These are phyloP conservation scores for Hycleus cichorii DNA, from an alignment of 1,140 invertebrate species.

Conservation along the genomic window DNA sequence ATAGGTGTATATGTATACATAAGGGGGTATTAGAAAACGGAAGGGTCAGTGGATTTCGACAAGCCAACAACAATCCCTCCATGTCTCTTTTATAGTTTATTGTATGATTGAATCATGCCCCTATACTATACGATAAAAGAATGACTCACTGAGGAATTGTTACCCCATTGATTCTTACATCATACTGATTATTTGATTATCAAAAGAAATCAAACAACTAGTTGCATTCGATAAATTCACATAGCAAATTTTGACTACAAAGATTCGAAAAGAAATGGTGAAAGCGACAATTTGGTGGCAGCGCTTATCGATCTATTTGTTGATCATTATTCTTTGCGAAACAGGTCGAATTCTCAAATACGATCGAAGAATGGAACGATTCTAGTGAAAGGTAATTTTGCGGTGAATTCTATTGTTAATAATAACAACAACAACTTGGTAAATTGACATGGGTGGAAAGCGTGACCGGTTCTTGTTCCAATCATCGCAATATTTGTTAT, in stretches of 20 bases:
- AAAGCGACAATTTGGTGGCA: too few relatives aligned
- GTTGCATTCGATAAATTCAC: background rate
- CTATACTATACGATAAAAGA: background rate
- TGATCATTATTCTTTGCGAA: too few relatives aligned
- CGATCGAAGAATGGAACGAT: too few relatives aligned
- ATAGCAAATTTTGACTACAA: too few relatives aligned
- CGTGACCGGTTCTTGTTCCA: conserved; percentile 10
- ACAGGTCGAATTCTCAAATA: too few relatives aligned
- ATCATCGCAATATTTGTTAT: too few relatives aligned
- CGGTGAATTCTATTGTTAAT: conserved; percentile 22
- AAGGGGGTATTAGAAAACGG: background rate
- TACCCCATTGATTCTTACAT: background rate
- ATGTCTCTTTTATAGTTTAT: background rate
- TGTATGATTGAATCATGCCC: conserved; percentile 7
- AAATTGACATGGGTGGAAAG: conserved; percentile 26
- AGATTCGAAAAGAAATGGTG: too few relatives aligned
- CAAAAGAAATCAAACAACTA: background rate
- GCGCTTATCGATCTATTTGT: too few relatives aligned
- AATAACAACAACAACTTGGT: conserved; percentile 3
- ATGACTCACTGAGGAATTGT: conserved; percentile 10
- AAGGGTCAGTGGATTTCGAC: conserved; percentile 1
- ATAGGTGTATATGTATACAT: too few relatives aligned
- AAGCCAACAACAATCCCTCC: too few relatives aligned
- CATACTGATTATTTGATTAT: background rate
- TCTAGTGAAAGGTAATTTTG: too few relatives aligned